A percentile compares a stretch with the other conserved stretches of the same genome.
phyloP scores from a whole-genome alignment of 2,888 invertebrate genomes.

The Plagodis dolabraria region DNA sequence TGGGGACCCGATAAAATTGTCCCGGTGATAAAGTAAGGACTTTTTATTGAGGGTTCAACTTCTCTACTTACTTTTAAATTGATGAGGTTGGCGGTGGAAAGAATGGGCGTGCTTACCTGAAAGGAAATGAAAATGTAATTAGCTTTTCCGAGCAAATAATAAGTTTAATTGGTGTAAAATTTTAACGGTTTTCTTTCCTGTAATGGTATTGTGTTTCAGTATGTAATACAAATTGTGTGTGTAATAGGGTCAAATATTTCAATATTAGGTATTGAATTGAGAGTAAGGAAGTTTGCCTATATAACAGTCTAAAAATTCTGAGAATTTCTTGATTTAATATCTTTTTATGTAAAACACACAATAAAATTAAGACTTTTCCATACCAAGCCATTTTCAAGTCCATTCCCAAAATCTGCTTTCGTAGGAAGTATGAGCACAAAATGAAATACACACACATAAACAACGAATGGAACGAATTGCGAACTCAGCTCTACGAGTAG shows the following conservation, averaged over 20 bases:
- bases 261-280: too few species aligned
- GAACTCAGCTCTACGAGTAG: conserved; percentile 57
- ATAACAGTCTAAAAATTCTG: too few species aligned
- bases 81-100: conserved; percentile 35
- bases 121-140: conserved; percentile 42
- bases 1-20: conserved; percentile 70
- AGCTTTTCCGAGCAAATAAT: conserved; percentile 10
- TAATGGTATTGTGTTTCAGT: too few species aligned
- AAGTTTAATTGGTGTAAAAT: conserved; percentile 23
- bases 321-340: too few species aligned
- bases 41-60: conserved; percentile 51
- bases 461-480: conserved; percentile 60
- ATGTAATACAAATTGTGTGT: too few species aligned
- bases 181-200: background rate
- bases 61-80: conserved; percentile 52
- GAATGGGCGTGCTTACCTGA: conserved; percentile 53
- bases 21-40: conserved; percentile 55
- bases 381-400: too few species aligned
- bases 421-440: conserved; percentile 33
- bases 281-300: too few species aligned
- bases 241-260: too few species aligned
- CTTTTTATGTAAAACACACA: too few species aligned
- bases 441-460: conserved; percentile 56
- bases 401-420: conserved; percentile 43
- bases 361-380: too few species aligned